Percentiles rank a stretch among this genome's conserved stretches.
phyloP scores from a whole-genome alignment of 2,888 invertebrate species.

The Philhelius pedissequus region DNA sequence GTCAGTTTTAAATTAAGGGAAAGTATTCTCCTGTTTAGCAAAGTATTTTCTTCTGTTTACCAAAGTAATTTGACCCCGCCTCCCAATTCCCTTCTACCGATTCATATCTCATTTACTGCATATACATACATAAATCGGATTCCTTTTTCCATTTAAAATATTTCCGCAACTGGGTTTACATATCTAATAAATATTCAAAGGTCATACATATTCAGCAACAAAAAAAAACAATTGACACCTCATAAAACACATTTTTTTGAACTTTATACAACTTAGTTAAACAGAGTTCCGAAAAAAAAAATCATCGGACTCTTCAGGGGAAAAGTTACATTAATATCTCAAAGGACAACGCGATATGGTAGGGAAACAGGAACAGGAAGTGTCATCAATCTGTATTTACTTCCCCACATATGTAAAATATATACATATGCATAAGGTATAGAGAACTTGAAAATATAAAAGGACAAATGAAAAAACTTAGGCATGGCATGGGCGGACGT shows the following conservation, averaged over 20 bases:
- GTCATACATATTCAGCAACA: background rate
- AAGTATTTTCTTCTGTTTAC: no score
- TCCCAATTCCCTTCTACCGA: no score
- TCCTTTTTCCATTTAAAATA: no score
- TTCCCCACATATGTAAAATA: background rate
- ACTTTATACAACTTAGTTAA: no score
- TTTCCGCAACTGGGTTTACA: no score
- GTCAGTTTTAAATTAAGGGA: no score
- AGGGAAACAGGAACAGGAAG: constrained; percentile 50
- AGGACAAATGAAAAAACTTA: background rate
- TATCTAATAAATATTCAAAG: background rate
- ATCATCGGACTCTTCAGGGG: background rate
- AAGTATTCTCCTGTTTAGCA: no score
- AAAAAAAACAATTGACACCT: background rate
- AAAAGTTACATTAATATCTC: constrained; percentile 30
- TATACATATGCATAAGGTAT: background rate
- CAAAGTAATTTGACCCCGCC: no score
- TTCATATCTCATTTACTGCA: no score
- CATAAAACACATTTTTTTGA: background rate
- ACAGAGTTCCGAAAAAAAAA: background rate
- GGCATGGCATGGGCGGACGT: background rate
- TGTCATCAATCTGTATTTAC: constrained; percentile 47
- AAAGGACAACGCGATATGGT: constrained; percentile 22
- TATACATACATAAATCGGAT: no score
- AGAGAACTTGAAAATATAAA: constrained; percentile 15